Evolutionary conservation across 2,797 vertebrate genomes (phyloP).

Genomic region (Epinephelus awoara): DNA sequence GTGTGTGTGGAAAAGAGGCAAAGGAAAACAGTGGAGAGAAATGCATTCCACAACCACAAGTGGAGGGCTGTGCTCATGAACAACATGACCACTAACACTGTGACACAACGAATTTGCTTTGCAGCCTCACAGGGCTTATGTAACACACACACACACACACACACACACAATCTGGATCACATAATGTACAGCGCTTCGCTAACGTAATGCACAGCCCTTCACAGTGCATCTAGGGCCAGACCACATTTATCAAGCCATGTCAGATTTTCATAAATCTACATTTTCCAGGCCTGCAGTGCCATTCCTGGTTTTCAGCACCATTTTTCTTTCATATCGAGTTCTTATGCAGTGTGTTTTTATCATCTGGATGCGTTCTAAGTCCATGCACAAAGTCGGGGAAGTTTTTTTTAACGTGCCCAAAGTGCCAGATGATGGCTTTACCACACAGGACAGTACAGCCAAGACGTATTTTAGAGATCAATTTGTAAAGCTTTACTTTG

Average conservation of each 20-base stretch:
- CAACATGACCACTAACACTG: conserved; percentile 72
- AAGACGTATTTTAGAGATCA: conserved; percentile 7
- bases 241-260: conserved; percentile 50
- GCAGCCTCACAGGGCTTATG: conserved; percentile 54
- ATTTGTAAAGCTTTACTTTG: conserved; percentile 4
- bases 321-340: background rate
- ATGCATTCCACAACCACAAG: conserved; percentile 72
- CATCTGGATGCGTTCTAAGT: background rate
- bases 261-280: conserved; percentile 51
- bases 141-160: conserved; percentile 39
- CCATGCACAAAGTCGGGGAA: background rate
- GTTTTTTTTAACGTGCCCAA: conserved; percentile 24
- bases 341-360: conserved; percentile 9
- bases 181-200: conserved; percentile 30
- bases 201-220: conserved; percentile 15
- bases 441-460: background rate
- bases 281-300: conserved; percentile 27
- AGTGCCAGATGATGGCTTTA: conserved; percentile 24
- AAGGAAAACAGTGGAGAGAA: conserved; percentile 42
- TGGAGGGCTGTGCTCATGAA: conserved; percentile 58
- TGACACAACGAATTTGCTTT: conserved; percentile 72
- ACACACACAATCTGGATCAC: conserved; percentile 30
- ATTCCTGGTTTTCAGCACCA: conserved; percentile 9
- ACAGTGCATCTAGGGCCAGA: conserved; percentile 28
- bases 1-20: background rate